Evolutionary conservation across 2,113 vertebrate species (phyloP).

Genomic region (Oncorhynchus kisutch): DNA sequence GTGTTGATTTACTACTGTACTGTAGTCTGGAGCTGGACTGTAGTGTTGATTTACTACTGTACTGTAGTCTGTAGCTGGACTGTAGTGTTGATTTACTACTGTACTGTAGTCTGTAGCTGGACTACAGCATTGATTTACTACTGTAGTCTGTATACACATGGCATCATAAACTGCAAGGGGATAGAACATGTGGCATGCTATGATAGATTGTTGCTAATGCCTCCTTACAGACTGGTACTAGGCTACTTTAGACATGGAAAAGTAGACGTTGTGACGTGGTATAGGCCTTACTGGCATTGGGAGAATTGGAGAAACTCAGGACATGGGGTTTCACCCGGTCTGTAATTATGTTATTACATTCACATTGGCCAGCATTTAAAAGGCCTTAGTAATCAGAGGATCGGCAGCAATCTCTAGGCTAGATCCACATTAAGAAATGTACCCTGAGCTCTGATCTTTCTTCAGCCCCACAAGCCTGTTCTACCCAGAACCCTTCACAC

Average conservation of each 20-base stretch:
- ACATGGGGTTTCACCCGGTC: slow-evolving; percentile 18
- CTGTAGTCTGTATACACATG: background rate
- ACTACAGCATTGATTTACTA: too few relatives aligned
- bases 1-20: too few relatives aligned
- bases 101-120: too few relatives aligned
- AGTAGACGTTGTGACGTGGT: slow-evolving; percentile 7
- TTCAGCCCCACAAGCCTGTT: background rate
- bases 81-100: too few relatives aligned
- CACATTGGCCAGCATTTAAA: slow-evolving; percentile 28
- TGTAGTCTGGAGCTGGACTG: too few relatives aligned
- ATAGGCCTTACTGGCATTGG: background rate
- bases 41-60: too few relatives aligned
- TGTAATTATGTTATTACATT: slow-evolving; percentile 53
- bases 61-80: too few relatives aligned
- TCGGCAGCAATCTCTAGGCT: too few relatives aligned
- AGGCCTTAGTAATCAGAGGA: slow-evolving; percentile 23
- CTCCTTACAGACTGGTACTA: background rate
- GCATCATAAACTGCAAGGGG: background rate
- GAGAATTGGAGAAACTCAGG: slow-evolving; percentile 13
- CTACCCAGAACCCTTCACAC: slow-evolving; percentile 29
- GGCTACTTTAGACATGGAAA: background rate
- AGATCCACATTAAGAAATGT: slow-evolving; percentile 9
- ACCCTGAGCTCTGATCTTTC: slow-evolving; percentile 33
- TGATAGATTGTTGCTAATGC: background rate
- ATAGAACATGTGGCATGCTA: background rate